Base-by-base conservation (phyloP, 1,140 invertebrate species). In the Polypedilum vanderplanki region DNA sequence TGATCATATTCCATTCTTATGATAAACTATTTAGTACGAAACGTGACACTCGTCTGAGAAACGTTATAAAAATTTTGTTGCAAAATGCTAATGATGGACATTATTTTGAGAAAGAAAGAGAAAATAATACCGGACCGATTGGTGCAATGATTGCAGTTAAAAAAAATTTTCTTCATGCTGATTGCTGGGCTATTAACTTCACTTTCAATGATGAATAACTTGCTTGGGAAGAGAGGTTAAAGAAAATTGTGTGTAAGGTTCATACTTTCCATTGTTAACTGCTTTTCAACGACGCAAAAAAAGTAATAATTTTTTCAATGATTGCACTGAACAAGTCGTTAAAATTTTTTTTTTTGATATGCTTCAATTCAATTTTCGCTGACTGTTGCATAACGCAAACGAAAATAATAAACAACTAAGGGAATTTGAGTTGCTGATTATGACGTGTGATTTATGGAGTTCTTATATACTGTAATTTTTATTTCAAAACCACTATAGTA, bases 201-300 rank as follows among this genome's bases (percentile, higher is more conserved):
- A 57, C 46, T 57, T 57, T 57, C 46, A n/a, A 57, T 57, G 46
- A 57, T 57, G 46, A 57, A n/a, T 57, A 12, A n/a, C n/a, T 57
- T 57, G 10, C n/a, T 46, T 57, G 46, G 46, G 46, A 57, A 57
- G 24, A 33, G 24, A 33, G 24, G 24, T 33, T 33, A 33, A 33
- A 33, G 46, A 57, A 57, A 57, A 57, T 57, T 57, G 46, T 57
- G 4, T 12, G 3, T 57, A 57, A 33, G 46, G 46, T 57, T 57
- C 12, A 57, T 1, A 57, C 46, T 57, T 57, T 57, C 46, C 46
- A 57, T 57, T 57, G 46, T 57, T 57, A n/a, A 15, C 12, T 12
- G 41, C n/a, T n/a, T n/a, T n/a, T n/a, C n/a, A n/a, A n/a, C n/a
- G n/a, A n/a, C n/a, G n/a, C n/a, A 57, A 57, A 57, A 33, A 33